Conservation (phyloP, 2,113 vertebrate species). For the Ceyx cyanopectus region DNA sequence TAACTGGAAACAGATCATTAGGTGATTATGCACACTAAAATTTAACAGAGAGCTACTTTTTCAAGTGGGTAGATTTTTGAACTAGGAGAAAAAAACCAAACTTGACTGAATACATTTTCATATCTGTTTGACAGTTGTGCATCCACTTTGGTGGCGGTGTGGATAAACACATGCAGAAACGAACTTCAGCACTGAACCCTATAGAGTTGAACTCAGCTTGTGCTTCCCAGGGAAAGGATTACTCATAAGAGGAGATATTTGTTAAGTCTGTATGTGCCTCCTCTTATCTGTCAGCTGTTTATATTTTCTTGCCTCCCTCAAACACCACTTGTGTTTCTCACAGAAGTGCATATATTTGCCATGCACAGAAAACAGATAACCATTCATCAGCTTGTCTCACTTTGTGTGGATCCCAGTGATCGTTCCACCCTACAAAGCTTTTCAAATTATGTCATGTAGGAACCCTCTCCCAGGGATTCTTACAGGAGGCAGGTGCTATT, state of each 20-base stretch:
- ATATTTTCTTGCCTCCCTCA: neutral
- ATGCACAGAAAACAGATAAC: neutral
- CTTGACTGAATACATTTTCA: neutral
- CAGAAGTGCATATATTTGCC: neutral
- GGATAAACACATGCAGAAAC: neutral
- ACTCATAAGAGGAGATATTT: neutral
- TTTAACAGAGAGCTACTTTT: neutral
- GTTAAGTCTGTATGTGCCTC: neutral
- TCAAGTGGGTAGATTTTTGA: neutral
- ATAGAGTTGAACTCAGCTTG: neutral
- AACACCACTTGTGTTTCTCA: neutral
- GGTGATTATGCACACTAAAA: neutral
- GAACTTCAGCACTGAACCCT: neutral
- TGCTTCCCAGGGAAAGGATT: neutral
- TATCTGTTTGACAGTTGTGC: neutral
- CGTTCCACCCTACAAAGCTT: neutral
- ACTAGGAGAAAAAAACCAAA: neutral
- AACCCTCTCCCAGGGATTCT: neutral
- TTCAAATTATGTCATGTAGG: neutral
- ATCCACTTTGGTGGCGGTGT: neutral
- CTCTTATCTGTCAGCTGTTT: neutral
- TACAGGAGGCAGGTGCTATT: neutral
- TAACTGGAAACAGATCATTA: constrained; percentile 31
- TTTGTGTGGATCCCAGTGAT: neutral
- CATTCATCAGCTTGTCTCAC: neutral